phyloP scores from a whole-genome alignment of 1,140 invertebrate species.

The Brachionus angularis region DNA sequence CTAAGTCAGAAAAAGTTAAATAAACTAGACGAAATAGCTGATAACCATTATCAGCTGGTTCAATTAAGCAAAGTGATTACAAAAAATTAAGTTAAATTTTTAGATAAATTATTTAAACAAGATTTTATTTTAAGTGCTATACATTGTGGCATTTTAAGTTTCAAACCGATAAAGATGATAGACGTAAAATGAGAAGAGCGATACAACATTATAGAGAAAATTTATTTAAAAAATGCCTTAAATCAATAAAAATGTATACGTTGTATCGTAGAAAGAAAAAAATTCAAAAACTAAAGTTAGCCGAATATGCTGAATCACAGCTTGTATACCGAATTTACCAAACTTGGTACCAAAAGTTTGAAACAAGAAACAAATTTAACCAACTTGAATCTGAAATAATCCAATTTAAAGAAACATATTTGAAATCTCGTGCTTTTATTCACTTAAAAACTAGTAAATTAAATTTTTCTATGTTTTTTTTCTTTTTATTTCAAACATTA shows the following conservation, averaged over 20 bases:
- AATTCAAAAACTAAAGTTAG: slow-evolving; percentile 33
- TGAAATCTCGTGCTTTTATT: neutral
- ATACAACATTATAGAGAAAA: neutral
- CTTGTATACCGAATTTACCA: slow-evolving; percentile 19
- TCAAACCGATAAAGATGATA: slow-evolving; percentile 15
- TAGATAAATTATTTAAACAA: no score
- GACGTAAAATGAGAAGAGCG: slow-evolving; percentile 11
- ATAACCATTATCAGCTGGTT: neutral
- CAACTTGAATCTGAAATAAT: neutral
- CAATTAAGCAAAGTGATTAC: neutral
- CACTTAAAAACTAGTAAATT: neutral
- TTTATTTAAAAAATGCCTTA: neutral
- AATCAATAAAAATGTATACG: slow-evolving; percentile 22
- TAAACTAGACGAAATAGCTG: neutral
- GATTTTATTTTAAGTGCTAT: slow-evolving; percentile 4
- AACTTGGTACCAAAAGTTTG: slow-evolving; percentile 32
- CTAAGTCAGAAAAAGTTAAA: neutral
- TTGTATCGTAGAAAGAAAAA: slow-evolving; percentile 40
- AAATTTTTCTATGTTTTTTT: neutral
- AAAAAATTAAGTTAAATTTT: no score
- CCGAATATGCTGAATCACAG: slow-evolving; percentile 32
- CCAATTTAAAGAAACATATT: slow-evolving; percentile 11
- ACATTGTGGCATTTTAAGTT: slow-evolving; percentile 15
- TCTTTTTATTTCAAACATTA: no score
- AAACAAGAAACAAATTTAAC: neutral